Evolutionary conservation across 2,888 invertebrate species (phyloP).

Genomic region (Melieria omissa): DNA sequence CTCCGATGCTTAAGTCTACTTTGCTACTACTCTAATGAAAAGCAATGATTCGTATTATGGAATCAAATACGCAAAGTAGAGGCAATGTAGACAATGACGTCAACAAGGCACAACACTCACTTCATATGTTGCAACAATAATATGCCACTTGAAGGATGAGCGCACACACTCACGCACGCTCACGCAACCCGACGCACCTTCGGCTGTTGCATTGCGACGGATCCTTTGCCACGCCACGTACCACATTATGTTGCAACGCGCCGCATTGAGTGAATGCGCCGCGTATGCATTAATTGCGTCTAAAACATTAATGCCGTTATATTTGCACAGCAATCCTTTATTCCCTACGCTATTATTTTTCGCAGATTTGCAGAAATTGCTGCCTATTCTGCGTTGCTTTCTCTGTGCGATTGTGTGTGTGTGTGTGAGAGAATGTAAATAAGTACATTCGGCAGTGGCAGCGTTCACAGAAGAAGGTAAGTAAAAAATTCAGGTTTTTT

Average conservation of each 20-base stretch:
- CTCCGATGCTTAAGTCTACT: no score
- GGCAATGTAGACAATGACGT: background rate
- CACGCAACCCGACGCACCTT: background rate
- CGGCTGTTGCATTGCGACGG: background rate
- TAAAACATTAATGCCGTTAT: slow-evolving; percentile 8
- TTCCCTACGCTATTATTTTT: no score
- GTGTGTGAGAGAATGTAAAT: background rate
- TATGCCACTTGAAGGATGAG: slow-evolving; percentile 19
- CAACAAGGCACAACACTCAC: no score
- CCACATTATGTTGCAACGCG: no score
- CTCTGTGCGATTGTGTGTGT: background rate
- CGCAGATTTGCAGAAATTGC: no score
- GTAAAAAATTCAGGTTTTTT: no score
- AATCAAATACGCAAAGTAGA: background rate
- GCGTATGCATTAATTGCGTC: slow-evolving; percentile 15
- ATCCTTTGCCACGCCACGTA: background rate
- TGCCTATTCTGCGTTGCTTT: background rate
- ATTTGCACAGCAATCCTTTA: slow-evolving; percentile 16
- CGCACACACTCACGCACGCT: background rate
- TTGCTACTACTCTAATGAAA: no score
- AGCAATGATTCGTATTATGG: no score
- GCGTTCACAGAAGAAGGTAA: background rate
- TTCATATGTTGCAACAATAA: slow-evolving; percentile 11
- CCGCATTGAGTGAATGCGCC: background rate
- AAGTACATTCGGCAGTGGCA: background rate